Conservation (phyloP, 2,113 vertebrate species). For the Ranitomeya variabilis region DNA sequence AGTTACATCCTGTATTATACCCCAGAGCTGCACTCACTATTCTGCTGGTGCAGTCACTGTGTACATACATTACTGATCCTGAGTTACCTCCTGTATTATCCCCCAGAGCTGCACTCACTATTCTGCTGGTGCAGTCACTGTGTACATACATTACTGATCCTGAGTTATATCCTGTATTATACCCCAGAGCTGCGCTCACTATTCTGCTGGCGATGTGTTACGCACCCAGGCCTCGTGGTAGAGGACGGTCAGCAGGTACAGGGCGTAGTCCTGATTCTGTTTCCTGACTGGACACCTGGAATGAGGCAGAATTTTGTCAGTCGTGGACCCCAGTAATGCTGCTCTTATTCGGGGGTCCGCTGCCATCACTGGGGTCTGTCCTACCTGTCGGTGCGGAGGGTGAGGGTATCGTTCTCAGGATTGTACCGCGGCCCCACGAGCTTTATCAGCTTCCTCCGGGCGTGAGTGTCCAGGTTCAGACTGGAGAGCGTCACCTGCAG, state of each 20-base stretch:
- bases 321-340: background rate
- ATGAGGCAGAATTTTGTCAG: slow-evolving; percentile 6
- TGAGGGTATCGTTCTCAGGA: slow-evolving; percentile 79
- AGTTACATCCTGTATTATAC: too few species aligned
- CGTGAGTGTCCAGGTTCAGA: slow-evolving; percentile 91
- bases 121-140: too few species aligned
- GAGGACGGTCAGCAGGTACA: slow-evolving; percentile 93
- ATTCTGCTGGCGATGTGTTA: background rate
- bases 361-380: background rate
- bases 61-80: too few species aligned
- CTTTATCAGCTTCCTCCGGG: slow-evolving; percentile 89
- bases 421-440: slow-evolving; percentile 85
- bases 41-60: too few species aligned
- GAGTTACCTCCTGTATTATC: too few species aligned
- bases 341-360: too few species aligned
- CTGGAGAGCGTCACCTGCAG: slow-evolving; percentile 85
- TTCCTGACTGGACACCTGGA: slow-evolving; percentile 87
- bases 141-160: too few species aligned
- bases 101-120: too few species aligned
- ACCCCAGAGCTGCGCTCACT: background rate
- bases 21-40: too few species aligned
- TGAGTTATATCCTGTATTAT: background rate
- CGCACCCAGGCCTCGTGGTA: slow-evolving; percentile 99
- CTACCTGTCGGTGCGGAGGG: slow-evolving; percentile 87
- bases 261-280: slow-evolving; percentile 90